Evolutionary conservation across 2,113 vertebrate species (phyloP).

Genomic region (Rostratula benghalensis): DNA sequence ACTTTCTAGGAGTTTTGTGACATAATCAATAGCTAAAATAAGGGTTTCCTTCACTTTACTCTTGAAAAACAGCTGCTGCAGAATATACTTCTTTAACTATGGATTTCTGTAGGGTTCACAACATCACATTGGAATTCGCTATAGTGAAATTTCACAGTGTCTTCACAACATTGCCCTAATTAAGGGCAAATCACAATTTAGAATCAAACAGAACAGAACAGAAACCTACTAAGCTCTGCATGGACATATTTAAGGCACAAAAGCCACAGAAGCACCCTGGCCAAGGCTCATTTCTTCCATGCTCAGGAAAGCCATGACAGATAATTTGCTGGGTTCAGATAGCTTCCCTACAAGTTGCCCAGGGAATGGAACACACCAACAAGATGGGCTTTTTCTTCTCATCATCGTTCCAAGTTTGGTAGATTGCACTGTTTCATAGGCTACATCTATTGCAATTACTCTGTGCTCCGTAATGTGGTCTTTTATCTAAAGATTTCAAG

Average conservation of each 20-base stretch:
- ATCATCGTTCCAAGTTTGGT: background rate
- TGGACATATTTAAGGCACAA: background rate
- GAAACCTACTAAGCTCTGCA: background rate
- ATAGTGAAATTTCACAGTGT: background rate
- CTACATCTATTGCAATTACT: background rate
- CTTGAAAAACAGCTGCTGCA: background rate
- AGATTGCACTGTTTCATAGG: slow-evolving; percentile 10
- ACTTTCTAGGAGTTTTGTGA: background rate
- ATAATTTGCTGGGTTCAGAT: background rate
- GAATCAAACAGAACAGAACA: background rate
- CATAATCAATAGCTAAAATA: background rate
- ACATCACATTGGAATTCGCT: background rate
- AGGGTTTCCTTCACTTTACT: background rate
- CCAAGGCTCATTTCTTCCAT: background rate
- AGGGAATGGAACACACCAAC: background rate
- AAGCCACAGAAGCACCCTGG: background rate
- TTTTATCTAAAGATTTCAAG: slow-evolving; percentile 22
- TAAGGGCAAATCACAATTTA: background rate
- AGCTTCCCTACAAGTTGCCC: background rate
- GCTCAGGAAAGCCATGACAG: background rate
- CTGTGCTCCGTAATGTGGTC: background rate
- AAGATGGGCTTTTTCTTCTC: background rate
- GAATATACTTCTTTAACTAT: background rate
- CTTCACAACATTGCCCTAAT: background rate
- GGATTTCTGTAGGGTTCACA: background rate